Evolutionary conservation across 2,797 vertebrate species (phyloP).

Genomic region (Hoplostethus atlanticus): DNA sequence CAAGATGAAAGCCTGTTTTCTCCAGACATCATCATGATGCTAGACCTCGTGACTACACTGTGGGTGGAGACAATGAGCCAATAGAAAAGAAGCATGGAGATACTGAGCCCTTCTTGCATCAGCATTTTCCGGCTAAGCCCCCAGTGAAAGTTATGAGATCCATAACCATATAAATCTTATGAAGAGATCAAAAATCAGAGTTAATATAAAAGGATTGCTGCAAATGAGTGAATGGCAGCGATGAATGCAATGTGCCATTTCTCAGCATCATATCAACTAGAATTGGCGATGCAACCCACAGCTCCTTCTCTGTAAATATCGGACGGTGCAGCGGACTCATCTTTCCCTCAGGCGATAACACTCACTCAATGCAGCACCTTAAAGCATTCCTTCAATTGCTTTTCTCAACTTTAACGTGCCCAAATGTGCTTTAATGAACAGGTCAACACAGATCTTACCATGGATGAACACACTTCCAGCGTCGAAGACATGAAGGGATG

Average conservation of each 20-base stretch:
- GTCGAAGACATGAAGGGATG: slow-evolving; percentile 45
- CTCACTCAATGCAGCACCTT: slow-evolving; percentile 68
- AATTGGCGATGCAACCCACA: slow-evolving; percentile 64
- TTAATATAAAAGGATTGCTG: slow-evolving; percentile 69
- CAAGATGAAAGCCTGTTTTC: slow-evolving; percentile 72
- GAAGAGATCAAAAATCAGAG: slow-evolving; percentile 76
- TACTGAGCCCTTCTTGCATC: slow-evolving; percentile 69
- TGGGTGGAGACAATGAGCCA: slow-evolving; percentile 78
- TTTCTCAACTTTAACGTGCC: slow-evolving; percentile 69
- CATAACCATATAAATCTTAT: slow-evolving; percentile 74
- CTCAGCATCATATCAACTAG: slow-evolving; percentile 63
- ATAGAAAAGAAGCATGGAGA: slow-evolving; percentile 68
- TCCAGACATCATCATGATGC: slow-evolving; percentile 72
- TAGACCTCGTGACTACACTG: slow-evolving; percentile 72
- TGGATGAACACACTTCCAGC: slow-evolving; percentile 45
- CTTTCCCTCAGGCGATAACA: slow-evolving; percentile 73
- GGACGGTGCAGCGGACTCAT: slow-evolving; percentile 56
- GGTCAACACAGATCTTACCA: slow-evolving; percentile 79
- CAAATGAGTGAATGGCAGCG: slow-evolving; percentile 70
- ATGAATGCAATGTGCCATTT: slow-evolving; percentile 66
- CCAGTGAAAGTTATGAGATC: slow-evolving; percentile 73
- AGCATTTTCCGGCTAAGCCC: slow-evolving; percentile 73
- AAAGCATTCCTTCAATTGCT: slow-evolving; percentile 78
- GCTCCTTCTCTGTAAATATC: slow-evolving; percentile 68
- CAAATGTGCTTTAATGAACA: slow-evolving; percentile 77